Evolutionary conservation across 2,113 vertebrate species (phyloP).

Genomic region (Pteronura brasiliensis): DNA sequence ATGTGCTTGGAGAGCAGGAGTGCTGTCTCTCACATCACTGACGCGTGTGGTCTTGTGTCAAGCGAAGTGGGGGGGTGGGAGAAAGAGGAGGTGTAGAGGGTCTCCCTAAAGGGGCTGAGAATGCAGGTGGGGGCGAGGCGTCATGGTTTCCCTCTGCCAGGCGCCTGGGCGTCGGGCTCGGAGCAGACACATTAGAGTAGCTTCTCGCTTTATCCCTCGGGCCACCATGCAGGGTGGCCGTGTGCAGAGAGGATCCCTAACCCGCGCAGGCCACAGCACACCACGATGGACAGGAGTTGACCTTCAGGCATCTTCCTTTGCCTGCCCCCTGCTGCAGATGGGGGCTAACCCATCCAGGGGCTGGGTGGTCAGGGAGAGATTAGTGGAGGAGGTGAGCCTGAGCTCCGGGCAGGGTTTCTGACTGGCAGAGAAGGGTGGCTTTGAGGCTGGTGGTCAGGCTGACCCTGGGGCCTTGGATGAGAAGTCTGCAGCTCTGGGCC

Average conservation of each 20-base stretch:
- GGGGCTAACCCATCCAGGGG: not conserved
- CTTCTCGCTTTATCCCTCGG: not conserved
- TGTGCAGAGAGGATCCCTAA: not conserved
- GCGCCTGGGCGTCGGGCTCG: not conserved
- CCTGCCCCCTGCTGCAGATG: not conserved
- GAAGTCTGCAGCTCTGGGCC: not conserved
- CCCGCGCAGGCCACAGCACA: not conserved
- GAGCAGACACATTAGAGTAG: not conserved
- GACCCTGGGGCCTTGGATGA: not conserved
- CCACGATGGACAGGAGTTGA: not conserved
- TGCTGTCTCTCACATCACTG: fast-evolving
- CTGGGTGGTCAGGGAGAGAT: not conserved
- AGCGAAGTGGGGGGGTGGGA: not conserved
- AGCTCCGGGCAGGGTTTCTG: not conserved
- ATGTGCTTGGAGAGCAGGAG: not conserved
- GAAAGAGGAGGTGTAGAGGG: not conserved
- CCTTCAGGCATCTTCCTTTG: not conserved
- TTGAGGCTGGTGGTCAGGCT: not conserved
- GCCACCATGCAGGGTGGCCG: not conserved
- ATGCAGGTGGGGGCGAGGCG: fast-evolving
- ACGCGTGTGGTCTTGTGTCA: not conserved
- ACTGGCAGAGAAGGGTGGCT: not conserved
- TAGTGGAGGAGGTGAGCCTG: not conserved
- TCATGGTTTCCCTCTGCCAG: not conserved
- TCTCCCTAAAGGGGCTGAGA: not conserved